phyloP scores from a whole-genome alignment of 1,140 invertebrate species.

The Saccostrea echinata region DNA sequence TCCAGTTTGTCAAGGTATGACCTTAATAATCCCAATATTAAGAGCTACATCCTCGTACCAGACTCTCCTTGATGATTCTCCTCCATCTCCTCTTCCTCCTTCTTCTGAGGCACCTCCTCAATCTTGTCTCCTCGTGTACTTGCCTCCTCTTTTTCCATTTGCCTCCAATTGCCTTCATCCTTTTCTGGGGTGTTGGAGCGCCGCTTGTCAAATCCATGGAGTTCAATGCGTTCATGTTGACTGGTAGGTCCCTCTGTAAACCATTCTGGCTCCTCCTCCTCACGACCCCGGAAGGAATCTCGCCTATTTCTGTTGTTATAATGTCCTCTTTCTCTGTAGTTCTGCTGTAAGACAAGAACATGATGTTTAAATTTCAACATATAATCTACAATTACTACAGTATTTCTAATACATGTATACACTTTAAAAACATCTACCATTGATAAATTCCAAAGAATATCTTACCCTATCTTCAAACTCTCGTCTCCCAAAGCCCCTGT shows the following conservation, averaged over 20 bases:
- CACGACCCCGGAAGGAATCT: constrained; percentile 43
- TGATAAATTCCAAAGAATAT: neutral
- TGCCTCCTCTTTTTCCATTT: constrained; percentile 35
- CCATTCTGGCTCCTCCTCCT: constrained; percentile 82
- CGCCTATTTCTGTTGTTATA: constrained; percentile 44
- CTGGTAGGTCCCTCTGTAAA: constrained; percentile 93
- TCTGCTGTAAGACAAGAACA: constrained; percentile 40
- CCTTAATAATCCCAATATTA: neutral
- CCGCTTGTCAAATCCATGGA: constrained; percentile 90
- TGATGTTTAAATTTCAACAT: too few species aligned
- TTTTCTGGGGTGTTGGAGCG: constrained; percentile 37
- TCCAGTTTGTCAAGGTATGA: neutral
- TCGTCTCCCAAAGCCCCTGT: constrained; percentile 62
- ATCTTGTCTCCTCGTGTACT: neutral
- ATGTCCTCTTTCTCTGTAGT: constrained; percentile 44
- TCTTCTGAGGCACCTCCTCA: constrained; percentile 44
- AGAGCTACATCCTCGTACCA: neutral
- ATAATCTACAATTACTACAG: too few species aligned
- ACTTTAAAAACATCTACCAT: neutral
- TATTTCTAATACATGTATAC: too few species aligned
- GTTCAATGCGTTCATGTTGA: constrained; percentile 94
- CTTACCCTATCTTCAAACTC: constrained; percentile 71
- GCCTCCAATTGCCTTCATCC: constrained; percentile 45
- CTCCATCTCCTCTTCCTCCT: constrained; percentile 49
- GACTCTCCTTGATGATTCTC: constrained; percentile 32